Evolutionary conservation across 2,888 invertebrate genomes (phyloP).

Genomic region (Achlya flavicornis): DNA sequence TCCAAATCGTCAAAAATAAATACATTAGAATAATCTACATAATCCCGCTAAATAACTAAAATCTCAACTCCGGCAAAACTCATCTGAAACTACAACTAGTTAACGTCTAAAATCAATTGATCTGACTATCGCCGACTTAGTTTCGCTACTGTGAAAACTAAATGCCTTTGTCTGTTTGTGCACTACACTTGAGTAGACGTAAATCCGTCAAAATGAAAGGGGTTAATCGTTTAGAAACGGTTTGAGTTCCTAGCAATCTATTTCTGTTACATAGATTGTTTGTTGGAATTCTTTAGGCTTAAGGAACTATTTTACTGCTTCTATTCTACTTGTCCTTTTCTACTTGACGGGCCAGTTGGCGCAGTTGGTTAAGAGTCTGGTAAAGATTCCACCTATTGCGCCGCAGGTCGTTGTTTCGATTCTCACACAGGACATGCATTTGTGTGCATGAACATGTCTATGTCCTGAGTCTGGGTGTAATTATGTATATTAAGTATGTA

Average conservation of each 20-base stretch:
- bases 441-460: too few species aligned
- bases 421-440: too few species aligned
- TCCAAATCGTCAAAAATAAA: too few species aligned
- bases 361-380: too few species aligned
- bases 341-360: too few species aligned
- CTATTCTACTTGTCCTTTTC: too few species aligned
- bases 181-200: not conserved
- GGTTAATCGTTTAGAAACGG: slow-evolving; percentile 17
- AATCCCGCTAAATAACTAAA: not conserved
- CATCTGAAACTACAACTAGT: not conserved
- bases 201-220: slow-evolving; percentile 16
- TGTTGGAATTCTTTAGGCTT: slow-evolving; percentile 9
- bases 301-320: not conserved
- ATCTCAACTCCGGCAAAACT: not conserved
- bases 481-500: too few species aligned
- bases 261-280: not conserved
- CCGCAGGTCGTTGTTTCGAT: too few species aligned
- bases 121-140: not conserved
- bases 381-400: too few species aligned
- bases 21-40: not conserved
- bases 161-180: slow-evolving; percentile 5
- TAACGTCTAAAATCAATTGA: not conserved
- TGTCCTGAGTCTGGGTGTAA: too few species aligned
- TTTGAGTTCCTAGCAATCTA: not conserved
- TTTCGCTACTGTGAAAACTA: not conserved